Base-by-base conservation (phyloP, 2,888 invertebrate genomes). In the Pedicia rivosa region DNA sequence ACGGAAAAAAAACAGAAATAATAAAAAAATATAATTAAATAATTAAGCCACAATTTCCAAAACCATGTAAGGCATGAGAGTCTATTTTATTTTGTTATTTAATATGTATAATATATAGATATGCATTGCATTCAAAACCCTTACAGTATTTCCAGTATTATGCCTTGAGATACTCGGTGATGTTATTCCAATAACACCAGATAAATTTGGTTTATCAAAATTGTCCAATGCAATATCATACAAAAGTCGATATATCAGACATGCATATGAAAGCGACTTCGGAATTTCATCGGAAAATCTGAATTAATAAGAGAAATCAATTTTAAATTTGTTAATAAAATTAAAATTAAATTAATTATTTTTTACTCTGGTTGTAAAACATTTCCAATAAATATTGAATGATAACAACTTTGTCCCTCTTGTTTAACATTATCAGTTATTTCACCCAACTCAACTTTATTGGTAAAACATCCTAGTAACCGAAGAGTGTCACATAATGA, bases 181-280 rank as follows among this genome's bases (percentile, higher is more conserved):
- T 49, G 73, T 72, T 15, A 74, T 70, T 40, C 70, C 70, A 4
- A 78, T 63, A 17, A 77, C 68, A 10, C 75, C 76, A 33, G 70
- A 73, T 45, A 78, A 66, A 38, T 76, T 77, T 0, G 81, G 83
- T 61, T 86, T 86, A 56, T 97, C 97, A 60, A 91, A 95, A 30
- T 87, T 77, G 61, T 98, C 97, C 46, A 95, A 67, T 0, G 94
- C 90, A 50, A 95, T 83, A 60, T 97, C 94, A 56, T 97, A 95
- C 12, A 98, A 64, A 37, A 92, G 66, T 39, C 95, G 72, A 48
- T 92, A 69, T 32, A 95, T 71, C 31, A 90, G 70, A 53, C 88
- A 83, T 1, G 86, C 81, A 52, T 87, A 84, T 13, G 80, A 72
- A 44, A 94, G 66, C 4, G 78, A 72, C 34, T 75, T 70, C 6